A percentile compares a stretch with the other conserved stretches of the same genome.
These are phyloP conservation scores for Lagorchestes hirsutus DNA, from an alignment of 2,797 vertebrate genomes.

Conservation along the genomic window DNA sequence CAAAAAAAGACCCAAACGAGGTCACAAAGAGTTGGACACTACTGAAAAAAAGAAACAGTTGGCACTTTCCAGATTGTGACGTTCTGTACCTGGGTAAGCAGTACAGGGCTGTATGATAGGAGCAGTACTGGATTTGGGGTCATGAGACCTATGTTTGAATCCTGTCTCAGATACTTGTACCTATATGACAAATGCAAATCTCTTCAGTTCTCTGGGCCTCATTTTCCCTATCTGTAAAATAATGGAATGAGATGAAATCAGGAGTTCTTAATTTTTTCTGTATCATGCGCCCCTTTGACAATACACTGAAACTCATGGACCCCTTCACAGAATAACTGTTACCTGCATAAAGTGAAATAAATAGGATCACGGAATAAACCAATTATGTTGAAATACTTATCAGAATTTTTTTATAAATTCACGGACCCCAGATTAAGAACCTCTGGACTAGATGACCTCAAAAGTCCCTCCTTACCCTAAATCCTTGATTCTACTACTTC, in stretches of 20 bases:
- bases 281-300: neutral
- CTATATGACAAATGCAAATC: neutral
- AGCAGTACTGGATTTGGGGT: neutral
- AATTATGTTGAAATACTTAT: neutral
- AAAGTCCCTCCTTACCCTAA: neutral
- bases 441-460: neutral
- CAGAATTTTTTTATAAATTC: neutral
- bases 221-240: neutral
- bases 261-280: neutral
- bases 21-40: neutral
- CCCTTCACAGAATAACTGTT: neutral
- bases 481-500: slow-evolving; percentile 12
- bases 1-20: neutral
- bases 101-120: neutral
- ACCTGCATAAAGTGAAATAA: neutral
- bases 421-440: neutral
- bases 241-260: neutral
- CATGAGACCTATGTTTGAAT: neutral
- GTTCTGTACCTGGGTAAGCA: neutral
- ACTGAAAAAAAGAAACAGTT: neutral
- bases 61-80: neutral
- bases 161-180: neutral
- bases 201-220: neutral
- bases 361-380: neutral
- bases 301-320: neutral